These are phyloP conservation scores for Agonopterix subpropinquella DNA, from an alignment of 2,888 invertebrate species.

Conservation along the genomic window DNA sequence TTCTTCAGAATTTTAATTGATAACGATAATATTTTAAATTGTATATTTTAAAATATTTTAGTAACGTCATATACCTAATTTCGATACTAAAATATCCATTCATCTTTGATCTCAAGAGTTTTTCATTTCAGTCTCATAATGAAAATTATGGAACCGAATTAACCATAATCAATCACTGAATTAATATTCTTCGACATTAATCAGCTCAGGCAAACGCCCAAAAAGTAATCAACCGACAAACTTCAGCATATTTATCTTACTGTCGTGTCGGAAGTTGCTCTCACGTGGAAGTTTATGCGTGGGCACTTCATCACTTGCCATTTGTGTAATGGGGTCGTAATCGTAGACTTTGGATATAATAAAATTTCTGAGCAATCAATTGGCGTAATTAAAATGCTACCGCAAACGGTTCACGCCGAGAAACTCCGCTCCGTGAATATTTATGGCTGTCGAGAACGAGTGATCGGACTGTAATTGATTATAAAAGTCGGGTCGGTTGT, in stretches of 20 bases:
- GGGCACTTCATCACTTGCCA: not conserved
- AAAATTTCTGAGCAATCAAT: constrained; percentile 32
- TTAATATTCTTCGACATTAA: no score
- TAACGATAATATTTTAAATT: no score
- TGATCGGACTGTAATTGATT: constrained; percentile 64
- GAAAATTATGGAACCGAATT: no score
- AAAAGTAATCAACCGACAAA: no score
- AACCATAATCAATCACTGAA: no score
- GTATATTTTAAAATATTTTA: no score
- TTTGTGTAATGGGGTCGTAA: not conserved
- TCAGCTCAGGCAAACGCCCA: no score
- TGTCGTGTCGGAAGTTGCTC: not conserved
- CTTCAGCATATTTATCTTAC: not conserved
- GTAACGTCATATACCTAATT: no score
- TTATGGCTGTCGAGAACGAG: constrained; percentile 47
- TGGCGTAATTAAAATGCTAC: constrained; percentile 47
- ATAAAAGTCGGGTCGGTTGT: constrained; percentile 58
- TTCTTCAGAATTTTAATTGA: no score
- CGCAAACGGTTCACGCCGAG: constrained; percentile 44
- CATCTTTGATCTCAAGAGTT: no score
- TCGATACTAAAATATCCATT: no score
- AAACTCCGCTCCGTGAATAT: constrained; percentile 50
- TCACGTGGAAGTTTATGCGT: not conserved
- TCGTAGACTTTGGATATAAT: not conserved
- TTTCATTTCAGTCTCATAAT: no score